Evolutionary conservation across 2,113 vertebrate species (phyloP).

Genomic region (Podocnemis expansa): DNA sequence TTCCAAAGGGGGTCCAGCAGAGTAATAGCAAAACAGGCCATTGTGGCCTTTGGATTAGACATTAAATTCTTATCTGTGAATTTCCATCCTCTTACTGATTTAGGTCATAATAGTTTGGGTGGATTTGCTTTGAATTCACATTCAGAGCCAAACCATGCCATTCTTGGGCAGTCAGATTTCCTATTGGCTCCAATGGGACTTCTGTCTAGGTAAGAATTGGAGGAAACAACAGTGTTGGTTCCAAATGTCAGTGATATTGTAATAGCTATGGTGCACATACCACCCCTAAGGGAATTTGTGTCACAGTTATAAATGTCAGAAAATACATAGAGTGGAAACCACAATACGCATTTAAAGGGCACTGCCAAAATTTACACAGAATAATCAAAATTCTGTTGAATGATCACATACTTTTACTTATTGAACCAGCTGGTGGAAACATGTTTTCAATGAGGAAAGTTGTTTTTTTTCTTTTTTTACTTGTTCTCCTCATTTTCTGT

Average conservation of each 20-base stretch:
- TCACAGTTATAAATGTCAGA: background rate
- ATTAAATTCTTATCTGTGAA: background rate
- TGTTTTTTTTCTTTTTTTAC: too few species aligned
- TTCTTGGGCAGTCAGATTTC: background rate
- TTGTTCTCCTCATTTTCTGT: background rate
- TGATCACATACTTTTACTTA: background rate
- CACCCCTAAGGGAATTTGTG: background rate
- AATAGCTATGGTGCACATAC: background rate
- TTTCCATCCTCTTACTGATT: background rate
- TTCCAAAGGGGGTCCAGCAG: too few species aligned
- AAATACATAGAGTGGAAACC: background rate
- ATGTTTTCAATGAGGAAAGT: background rate
- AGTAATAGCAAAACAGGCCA: background rate
- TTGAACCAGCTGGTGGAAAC: background rate
- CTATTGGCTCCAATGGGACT: background rate
- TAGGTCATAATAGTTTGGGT: background rate
- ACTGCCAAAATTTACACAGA: background rate
- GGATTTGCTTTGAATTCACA: constrained; percentile 33
- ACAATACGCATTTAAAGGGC: background rate
- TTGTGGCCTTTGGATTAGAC: background rate
- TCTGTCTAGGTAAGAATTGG: background rate
- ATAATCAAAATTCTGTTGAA: background rate
- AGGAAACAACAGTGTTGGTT: background rate
- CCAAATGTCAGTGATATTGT: background rate
- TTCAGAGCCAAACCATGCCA: background rate